Conservation (phyloP, 2,113 vertebrate species). For the Ellobius talpinus region DNA sequence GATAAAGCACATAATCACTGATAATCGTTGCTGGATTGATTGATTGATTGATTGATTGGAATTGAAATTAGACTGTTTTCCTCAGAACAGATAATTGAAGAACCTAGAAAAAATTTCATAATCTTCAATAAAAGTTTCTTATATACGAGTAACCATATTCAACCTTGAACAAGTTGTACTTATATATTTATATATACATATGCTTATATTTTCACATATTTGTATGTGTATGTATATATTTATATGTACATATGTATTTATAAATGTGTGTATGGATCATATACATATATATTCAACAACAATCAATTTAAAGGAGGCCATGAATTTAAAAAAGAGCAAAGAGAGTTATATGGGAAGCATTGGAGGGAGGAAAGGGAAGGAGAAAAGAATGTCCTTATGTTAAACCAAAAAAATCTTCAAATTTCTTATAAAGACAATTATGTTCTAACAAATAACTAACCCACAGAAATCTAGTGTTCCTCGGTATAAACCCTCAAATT, state of each 20-base stretch:
- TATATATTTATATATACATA: background rate
- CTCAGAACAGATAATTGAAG: conserved; percentile 83
- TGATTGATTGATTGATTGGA: background rate
- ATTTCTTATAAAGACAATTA: background rate
- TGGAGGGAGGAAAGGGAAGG: background rate
- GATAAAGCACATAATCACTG: background rate
- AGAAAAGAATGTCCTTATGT: background rate
- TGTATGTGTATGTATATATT: background rate
- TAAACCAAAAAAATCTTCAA: background rate
- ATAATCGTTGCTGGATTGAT: background rate
- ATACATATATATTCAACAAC: background rate
- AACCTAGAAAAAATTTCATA: conserved; percentile 77
- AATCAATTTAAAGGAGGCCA: background rate
- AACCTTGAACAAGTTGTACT: background rate
- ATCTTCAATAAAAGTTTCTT: conserved; percentile 57
- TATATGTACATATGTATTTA: background rate
- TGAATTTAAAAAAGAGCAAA: background rate
- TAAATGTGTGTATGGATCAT: background rate
- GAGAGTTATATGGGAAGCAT: background rate
- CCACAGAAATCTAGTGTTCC: background rate
- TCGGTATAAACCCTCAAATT: conserved; percentile 38
- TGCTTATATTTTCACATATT: background rate
- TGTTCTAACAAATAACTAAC: background rate
- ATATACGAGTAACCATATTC: background rate
- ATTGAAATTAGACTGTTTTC: conserved; percentile 63